A percentile compares a stretch with the other conserved stretches of the same genome.
phyloP scores from a whole-genome alignment of 2,888 invertebrate species.

The Cordilura impudica region DNA sequence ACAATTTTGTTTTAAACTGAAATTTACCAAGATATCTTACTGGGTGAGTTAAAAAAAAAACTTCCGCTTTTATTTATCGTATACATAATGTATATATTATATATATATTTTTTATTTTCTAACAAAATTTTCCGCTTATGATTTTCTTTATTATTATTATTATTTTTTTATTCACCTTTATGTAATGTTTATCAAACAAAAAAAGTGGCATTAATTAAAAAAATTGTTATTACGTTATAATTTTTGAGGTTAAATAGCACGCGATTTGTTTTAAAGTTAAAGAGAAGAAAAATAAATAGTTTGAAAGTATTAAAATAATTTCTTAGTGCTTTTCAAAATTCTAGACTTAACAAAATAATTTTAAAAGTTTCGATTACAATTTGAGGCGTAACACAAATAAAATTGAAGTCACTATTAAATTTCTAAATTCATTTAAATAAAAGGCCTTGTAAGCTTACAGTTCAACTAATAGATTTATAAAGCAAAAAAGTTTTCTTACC shows the following conservation, averaged over 20 bases:
- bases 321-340: too few species aligned
- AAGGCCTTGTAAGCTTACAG: too few species aligned
- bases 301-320: too few species aligned
- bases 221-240: constrained; percentile 13
- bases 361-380: too few species aligned
- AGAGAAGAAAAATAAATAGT: too few species aligned
- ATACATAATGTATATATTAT: background rate
- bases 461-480: too few species aligned
- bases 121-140: constrained; percentile 41
- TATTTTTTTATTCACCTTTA: constrained; percentile 10
- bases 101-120: constrained; percentile 27
- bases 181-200: constrained; percentile 17
- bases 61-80: constrained; percentile 45
- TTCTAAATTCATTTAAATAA: too few species aligned
- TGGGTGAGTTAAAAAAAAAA: constrained; percentile 47
- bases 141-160: constrained; percentile 29
- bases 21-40: background rate
- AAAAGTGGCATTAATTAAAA: background rate
- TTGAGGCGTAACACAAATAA: too few species aligned
- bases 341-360: too few species aligned
- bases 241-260: constrained; percentile 47
- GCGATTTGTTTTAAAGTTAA: constrained; percentile 37
- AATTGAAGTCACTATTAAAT: too few species aligned
- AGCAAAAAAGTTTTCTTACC: too few species aligned
- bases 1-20: background rate